Base-by-base conservation (phyloP, 2,888 invertebrate species). In the Neoascia interrupta region DNA sequence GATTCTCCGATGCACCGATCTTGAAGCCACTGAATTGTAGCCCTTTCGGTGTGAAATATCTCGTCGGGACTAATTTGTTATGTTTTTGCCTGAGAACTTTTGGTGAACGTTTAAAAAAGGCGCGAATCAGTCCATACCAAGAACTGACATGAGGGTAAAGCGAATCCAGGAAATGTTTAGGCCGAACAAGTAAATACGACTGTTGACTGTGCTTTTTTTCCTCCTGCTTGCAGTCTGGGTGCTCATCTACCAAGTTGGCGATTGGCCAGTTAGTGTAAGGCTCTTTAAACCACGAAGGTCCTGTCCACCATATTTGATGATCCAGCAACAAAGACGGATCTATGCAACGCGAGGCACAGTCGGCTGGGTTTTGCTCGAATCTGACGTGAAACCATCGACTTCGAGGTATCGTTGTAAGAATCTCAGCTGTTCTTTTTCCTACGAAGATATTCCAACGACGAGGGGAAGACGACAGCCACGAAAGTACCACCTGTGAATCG, bases 271-370 rank as follows among this genome's bases (percentile, higher is more conserved):
- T 16, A 8, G 15, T 5, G 11, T 8, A 19, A 13, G 3, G 0
- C 26, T 51, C 34, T 10, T 18, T 10, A 1, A 51, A 13, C 51
- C 51, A 51, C 2, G 21, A n/a, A 5, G 39, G 54, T 39, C 54
- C 26, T 21, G 16, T 19, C 54, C 39, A 54, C 39, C 54, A 54
- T 11, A 54, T 3, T 0, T 5, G 11, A n/a, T 31, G 19, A 6
- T n/a, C 34, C 4, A 51, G 18, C 6, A 39, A n/a, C 6, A 26
- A n/a, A 0, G 28, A 26, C 6, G 36, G 34, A 4, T 15, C 16
- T n/a, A 39, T 16, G 15, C 39, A 8, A 18, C 39, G 47, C 5
- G 58, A 60, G 16, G 39, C 39, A 39, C 39, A 18, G 1, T 39
- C 39, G 4, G 37, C 37, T 3, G 11, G 11, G 11, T 34, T 34